Evolutionary conservation across 2,888 invertebrate genomes (phyloP), one percentile per base, ranked within the genome.

Genomic region (Odontocerum albicorne): DNA sequence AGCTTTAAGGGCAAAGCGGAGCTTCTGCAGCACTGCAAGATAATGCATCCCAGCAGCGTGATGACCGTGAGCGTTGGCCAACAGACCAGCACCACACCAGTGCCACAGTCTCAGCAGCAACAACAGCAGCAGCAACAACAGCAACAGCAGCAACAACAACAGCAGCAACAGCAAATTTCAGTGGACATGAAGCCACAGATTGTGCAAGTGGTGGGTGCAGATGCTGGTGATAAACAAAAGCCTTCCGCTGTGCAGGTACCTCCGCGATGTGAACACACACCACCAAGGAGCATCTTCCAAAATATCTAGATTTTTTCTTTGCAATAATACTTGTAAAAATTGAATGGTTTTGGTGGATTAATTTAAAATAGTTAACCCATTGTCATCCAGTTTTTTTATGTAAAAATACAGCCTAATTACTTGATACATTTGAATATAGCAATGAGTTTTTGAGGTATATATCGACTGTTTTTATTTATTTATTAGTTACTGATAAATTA

Each of bases 1-100:
- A 85, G 87, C 10, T 89, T 88, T 70, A 84, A 85, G 63, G 79
- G 83, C 63, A 88, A 87, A 67, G 73, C 80, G 13, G 88, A 88
- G 61, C 70, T 89, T 61, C 83, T 84, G 62, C 82, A 85, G 63
- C 89, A 89, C 67, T 80, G 79, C 64, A 82, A 83, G 65, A 70
- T 80, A 33, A 76, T 78, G 55, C 77, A 83, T 65, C 77, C 77
- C 3, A 4, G 12, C 13, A 27, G 20, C 20, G 27, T 15, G 16
- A 32, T 27, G 10, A 42, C 42, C 27, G 43, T 50, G 13, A 35
- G 43, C 38, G 50, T 42, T 7, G 27, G 35, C 4, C 42, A 31
- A 19, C 49, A 51, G 20, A 49, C 40, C 51, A 51, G 22, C 46
- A 49, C 32, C 47, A 44, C 36, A 47, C 59, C 57, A 7, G 44